Percentiles rank a stretch among this genome's conserved stretches.
Conservation (phyloP, 2,888 invertebrate genomes). For the Pharmacophagus antenor region DNA sequence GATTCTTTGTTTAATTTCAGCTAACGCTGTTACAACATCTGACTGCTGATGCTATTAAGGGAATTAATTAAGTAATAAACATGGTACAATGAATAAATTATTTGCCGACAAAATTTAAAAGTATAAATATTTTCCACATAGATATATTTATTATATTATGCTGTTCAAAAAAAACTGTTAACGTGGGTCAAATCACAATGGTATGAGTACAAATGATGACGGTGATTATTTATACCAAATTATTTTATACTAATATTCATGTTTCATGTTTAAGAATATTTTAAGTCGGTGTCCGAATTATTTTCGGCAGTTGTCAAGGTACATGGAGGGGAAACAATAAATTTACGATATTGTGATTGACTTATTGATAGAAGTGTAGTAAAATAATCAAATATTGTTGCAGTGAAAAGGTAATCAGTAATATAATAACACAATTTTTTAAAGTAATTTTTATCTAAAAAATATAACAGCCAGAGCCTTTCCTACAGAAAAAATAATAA, state of each 20-base stretch:
- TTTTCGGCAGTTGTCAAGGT: neutral
- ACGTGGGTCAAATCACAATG: too few species aligned
- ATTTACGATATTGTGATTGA: neutral
- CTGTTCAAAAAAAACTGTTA: neutral
- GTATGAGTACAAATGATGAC: neutral
- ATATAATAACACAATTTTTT: too few species aligned
- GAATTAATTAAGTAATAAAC: conserved; percentile 13
- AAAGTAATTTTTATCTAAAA: too few species aligned
- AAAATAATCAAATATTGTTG: too few species aligned
- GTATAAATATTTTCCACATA: neutral
- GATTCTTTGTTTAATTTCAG: conserved; percentile 19
- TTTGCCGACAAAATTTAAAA: neutral
- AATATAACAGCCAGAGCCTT: too few species aligned
- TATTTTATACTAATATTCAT: neutral
- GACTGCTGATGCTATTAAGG: conserved; percentile 9
- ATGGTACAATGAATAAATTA: neutral
- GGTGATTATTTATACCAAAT: neutral
- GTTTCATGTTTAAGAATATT: neutral
- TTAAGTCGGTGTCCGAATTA: neutral
- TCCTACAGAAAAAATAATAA: too few species aligned
- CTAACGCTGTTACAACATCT: conserved; percentile 4
- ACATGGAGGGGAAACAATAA: neutral
- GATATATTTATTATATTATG: too few species aligned
- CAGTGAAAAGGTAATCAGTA: too few species aligned
- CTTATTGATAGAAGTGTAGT: neutral